These are phyloP conservation scores for Microplitis manilae DNA, from an alignment of 2,888 invertebrate genomes.

Conservation along the genomic window DNA sequence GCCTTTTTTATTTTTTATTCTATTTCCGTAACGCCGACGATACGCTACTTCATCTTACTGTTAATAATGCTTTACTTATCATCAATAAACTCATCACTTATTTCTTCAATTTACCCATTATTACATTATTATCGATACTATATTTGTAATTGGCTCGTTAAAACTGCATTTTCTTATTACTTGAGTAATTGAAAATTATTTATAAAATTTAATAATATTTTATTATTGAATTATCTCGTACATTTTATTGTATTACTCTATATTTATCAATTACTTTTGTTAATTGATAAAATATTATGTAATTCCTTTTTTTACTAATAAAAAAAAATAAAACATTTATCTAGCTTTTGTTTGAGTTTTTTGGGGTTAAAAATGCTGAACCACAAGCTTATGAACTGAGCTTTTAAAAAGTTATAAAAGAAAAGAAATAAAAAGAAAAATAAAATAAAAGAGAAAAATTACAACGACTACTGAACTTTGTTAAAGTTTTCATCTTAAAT, in stretches of 20 bases:
- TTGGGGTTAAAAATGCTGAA: constrained; percentile 67
- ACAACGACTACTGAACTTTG: constrained; percentile 46
- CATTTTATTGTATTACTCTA: not conserved
- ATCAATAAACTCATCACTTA: constrained; percentile 2
- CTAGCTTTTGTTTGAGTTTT: constrained; percentile 59
- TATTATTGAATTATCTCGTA: not conserved
- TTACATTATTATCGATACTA: not conserved
- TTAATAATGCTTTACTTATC: constrained; percentile 10
- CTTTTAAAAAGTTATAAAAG: constrained; percentile 63
- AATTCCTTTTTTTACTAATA: not conserved
- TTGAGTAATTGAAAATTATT: not conserved
- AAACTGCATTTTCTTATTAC: constrained; percentile 12
- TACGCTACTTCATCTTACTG: not conserved
- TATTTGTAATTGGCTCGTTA: constrained; percentile 7
- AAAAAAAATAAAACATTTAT: constrained; percentile 56
- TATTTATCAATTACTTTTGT: constrained; percentile 9
- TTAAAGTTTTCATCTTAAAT: constrained; percentile 38
- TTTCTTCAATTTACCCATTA: not conserved
- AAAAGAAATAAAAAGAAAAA: constrained; percentile 50
- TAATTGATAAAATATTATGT: not conserved
- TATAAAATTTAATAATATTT: not conserved
- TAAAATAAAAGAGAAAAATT: constrained; percentile 34
- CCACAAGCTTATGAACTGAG: constrained; percentile 55
- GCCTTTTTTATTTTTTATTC: constrained; percentile 46
- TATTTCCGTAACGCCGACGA: not conserved